Conservation (phyloP, 2,113 vertebrate species). For the Notothenia coriiceps region DNA sequence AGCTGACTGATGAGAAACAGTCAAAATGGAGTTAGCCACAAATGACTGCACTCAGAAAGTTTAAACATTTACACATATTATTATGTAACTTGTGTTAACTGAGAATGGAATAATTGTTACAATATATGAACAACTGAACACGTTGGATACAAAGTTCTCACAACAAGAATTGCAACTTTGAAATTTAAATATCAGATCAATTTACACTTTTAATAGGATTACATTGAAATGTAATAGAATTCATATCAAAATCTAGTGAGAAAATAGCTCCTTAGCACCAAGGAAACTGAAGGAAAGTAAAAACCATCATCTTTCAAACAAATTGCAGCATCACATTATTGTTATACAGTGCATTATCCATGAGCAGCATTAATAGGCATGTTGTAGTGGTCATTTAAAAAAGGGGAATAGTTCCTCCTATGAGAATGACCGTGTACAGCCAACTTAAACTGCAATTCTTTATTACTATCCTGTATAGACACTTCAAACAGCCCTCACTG, state of each 20-base stretch:
- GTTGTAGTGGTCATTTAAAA: constrained; percentile 4
- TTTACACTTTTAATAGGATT: constrained; percentile 26
- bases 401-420: constrained; percentile 27
- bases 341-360: neutral
- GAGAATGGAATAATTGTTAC: neutral
- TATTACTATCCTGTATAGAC: constrained; percentile 1
- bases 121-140: constrained; percentile 11
- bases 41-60: neutral
- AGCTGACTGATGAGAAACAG: neutral
- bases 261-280: constrained; percentile 50
- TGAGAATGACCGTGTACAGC: constrained; percentile 6
- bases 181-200: constrained; percentile 36
- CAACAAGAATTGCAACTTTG: constrained; percentile 18
- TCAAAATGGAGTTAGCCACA: neutral
- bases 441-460: neutral
- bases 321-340: constrained; percentile 10
- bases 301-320: constrained; percentile 1
- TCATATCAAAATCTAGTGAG: constrained; percentile 5
- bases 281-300: neutral
- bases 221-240: constrained; percentile 9
- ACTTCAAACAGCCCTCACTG: neutral
- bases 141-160: constrained; percentile 25
- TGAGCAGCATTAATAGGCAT: neutral
- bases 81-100: neutral
- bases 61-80: neutral